Base-by-base conservation (phyloP, 2,797 vertebrate genomes). In the Poecilia picta region DNA sequence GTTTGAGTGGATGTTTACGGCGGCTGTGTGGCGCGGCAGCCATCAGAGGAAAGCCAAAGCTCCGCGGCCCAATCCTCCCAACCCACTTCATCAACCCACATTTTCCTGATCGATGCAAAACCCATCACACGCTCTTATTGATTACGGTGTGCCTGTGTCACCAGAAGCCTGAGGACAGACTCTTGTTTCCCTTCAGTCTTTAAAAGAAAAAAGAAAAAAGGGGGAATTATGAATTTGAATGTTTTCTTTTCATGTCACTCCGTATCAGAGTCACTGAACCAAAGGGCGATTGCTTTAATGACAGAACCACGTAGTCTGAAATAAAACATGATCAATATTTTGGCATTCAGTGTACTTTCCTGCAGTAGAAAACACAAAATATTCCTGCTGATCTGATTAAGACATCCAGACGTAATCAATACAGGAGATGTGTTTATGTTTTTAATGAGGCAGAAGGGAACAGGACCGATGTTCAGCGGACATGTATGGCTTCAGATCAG, bases 391-490 rank as follows among this genome's bases (percentile, higher is more conserved):
- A 94, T 94, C 87, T 80, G 91, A 95, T 94, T 93, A 94, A 94
- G 92, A 94, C 89, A 92, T 94, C 90, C 93, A 95, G 95, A 94
- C 93, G 80, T 90, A 93, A 95, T 95, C 95, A 93, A 95, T 95
- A 94, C 51, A 74, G 62, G 86, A 87, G 91, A 93, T 92, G 92
- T 92, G 91, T 92, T 93, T 93, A 93, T 93, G 88, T 94, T 94
- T 93, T 92, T 91, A 93, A 92, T 89, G 86, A 92, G 86, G 75
- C 75, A n/a, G 73, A 77, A 77, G 77, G 64, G 41, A 77, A 55
- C 68, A 46, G 25, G 75, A 70, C 73, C 74, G 59, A 84, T 73
- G 79, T 72, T 79, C 70, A 49, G 59, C 83, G 66, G 83, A 80
- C 86, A 87, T 84, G 84, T 81, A 81, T 75, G 77, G 84, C 73